These are phyloP conservation scores for Artibeus lituratus DNA, from an alignment of 2,797 vertebrate species.

Conservation along the genomic window DNA sequence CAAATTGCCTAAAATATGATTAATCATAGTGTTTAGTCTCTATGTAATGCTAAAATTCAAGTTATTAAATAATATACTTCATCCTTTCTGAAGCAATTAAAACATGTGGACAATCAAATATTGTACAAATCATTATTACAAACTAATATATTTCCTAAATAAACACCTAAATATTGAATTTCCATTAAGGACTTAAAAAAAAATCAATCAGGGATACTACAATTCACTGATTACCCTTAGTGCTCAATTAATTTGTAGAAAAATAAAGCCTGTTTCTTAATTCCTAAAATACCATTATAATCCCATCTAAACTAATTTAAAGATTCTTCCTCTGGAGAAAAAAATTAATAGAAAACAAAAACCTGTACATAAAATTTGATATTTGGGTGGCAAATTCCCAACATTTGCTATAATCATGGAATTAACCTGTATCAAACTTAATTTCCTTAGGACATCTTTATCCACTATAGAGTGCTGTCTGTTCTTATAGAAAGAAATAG, in stretches of 20 bases:
- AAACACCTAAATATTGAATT: conserved; percentile 2
- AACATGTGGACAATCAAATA: not conserved
- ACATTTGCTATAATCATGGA: not conserved
- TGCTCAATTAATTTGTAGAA: not conserved
- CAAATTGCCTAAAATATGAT: conserved; percentile 24
- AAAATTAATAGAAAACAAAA: not conserved
- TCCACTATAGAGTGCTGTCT: not conserved
- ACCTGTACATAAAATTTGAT: conserved; percentile 19
- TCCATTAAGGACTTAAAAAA: not conserved
- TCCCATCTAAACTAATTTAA: not conserved
- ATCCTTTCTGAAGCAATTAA: conserved; percentile 4
- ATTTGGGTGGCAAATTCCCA: conserved; percentile 2
- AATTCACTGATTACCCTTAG: not conserved
- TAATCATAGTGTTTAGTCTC: not conserved
- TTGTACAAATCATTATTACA: not conserved
- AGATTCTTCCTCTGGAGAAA: not conserved
- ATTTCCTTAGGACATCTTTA: conserved; percentile 13
- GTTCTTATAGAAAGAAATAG: not conserved
- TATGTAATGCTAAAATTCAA: conserved; percentile 25
- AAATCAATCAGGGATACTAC: not conserved
- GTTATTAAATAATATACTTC: not conserved
- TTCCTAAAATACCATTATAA: conserved; percentile 13
- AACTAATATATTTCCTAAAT: conserved; percentile 19
- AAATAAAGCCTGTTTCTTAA: conserved; percentile 6
- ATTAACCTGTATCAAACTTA: conserved; percentile 51